Percentiles rank a stretch among this genome's conserved stretches.
Conservation (phyloP, 2,113 vertebrate species). For the Euleptes europaea region DNA sequence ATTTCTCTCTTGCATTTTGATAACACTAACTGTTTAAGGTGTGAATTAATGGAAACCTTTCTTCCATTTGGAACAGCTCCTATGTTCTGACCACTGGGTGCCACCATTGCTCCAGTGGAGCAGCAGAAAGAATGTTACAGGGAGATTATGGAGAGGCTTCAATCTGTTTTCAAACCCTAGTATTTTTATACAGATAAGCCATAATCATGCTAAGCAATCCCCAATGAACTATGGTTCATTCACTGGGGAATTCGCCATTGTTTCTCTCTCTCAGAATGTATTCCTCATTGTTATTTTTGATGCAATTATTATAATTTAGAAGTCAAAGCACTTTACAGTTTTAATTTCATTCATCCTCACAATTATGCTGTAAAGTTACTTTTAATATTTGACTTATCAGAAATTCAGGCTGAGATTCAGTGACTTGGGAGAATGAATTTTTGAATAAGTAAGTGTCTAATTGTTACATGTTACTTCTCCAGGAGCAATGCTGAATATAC, state of each 20-base stretch:
- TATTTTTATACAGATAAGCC: constrained; percentile 37
- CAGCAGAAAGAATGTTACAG: background rate
- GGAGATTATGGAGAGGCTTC: constrained; percentile 26
- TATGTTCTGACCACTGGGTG: constrained; percentile 62
- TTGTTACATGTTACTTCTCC: too few species aligned
- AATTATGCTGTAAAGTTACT: background rate
- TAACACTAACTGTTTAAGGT: background rate
- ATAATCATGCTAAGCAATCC: constrained; percentile 43
- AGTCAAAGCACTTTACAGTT: background rate
- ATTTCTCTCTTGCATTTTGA: background rate
- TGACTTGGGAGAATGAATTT: background rate
- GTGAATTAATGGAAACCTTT: background rate
- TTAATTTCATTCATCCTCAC: background rate
- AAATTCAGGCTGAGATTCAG: background rate
- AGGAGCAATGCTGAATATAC: too few species aligned
- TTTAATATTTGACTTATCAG: background rate
- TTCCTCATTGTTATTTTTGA: background rate
- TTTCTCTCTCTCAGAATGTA: background rate
- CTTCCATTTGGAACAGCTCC: background rate
- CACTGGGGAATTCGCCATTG: background rate
- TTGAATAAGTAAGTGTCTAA: background rate
- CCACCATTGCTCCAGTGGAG: constrained; percentile 53
- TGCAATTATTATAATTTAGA: background rate
- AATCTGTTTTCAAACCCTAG: constrained; percentile 6
- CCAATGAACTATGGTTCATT: background rate